phyloP scores from a whole-genome alignment of 1,140 invertebrate genomes.

The Cyclina sinensis region DNA sequence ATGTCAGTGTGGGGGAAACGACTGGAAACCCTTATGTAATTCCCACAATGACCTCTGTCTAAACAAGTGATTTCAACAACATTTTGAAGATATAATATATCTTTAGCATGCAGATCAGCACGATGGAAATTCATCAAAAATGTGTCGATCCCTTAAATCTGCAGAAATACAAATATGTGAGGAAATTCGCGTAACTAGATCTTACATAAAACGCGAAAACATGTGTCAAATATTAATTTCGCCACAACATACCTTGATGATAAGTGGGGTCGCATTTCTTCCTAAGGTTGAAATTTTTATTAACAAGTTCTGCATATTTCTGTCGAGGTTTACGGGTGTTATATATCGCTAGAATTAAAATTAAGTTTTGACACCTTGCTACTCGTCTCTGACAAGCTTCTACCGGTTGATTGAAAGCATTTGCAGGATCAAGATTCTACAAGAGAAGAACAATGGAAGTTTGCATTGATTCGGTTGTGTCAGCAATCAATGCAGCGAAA shows the following conservation, averaged over 20 bases:
- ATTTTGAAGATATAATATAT: too few relatives aligned
- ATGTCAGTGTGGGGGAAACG: too few relatives aligned
- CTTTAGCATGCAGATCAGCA: too few relatives aligned
- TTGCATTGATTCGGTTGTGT: conserved; percentile 94
- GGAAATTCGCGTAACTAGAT: too few relatives aligned
- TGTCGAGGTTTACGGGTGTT: neutral
- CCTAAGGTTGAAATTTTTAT: neutral
- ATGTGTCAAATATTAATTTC: neutral
- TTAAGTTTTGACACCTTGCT: too few relatives aligned
- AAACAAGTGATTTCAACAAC: too few relatives aligned
- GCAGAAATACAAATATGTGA: too few relatives aligned
- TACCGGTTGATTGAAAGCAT: neutral
- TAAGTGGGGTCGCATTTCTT: neutral
- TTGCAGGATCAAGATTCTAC: neutral
- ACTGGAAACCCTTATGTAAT: too few relatives aligned
- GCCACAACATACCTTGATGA: neutral
- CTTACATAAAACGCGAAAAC: neutral
- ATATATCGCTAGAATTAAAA: neutral
- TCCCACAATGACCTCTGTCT: too few relatives aligned
- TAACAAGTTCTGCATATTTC: neutral
- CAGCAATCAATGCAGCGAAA: conserved; percentile 89
- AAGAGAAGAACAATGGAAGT: conserved; percentile 90
- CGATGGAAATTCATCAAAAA: too few relatives aligned
- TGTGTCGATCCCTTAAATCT: too few relatives aligned
- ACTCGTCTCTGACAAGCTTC: neutral